Conservation (phyloP, 1,140 invertebrate species). For the Medauroidea extradentata region DNA sequence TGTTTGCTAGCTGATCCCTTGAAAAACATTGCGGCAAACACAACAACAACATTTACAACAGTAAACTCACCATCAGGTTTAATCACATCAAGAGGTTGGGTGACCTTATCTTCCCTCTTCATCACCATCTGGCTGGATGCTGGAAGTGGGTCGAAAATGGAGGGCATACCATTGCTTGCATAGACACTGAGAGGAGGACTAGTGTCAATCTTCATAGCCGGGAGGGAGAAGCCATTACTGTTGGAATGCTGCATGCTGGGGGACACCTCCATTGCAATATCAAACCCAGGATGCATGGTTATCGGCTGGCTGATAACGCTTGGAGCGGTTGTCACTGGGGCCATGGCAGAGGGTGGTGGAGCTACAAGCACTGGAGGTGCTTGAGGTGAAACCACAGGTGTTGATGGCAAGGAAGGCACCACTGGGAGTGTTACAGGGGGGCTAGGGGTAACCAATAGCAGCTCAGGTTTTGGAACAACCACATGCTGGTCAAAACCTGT, state of each 20-base stretch:
- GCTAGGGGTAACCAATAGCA: too few species aligned
- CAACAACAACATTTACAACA: too few species aligned
- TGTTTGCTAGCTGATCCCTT: too few species aligned
- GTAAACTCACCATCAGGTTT: background rate
- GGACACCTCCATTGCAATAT: background rate
- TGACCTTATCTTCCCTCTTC: background rate
- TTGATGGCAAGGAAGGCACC: background rate
- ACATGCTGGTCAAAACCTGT: too few species aligned
- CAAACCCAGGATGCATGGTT: slow-evolving; percentile 30
- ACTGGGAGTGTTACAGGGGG: slow-evolving; percentile 19
- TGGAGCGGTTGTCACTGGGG: slow-evolving; percentile 35
- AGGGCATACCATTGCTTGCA: slow-evolving; percentile 32
- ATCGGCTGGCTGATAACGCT: slow-evolving; percentile 41
- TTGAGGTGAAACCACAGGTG: background rate
- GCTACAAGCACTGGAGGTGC: background rate
- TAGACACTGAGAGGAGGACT: background rate
- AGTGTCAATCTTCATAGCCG: background rate
- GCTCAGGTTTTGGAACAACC: too few species aligned
- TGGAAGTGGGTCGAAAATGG: slow-evolving; percentile 60
- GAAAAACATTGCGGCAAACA: too few species aligned
- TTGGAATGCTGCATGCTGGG: slow-evolving; percentile 25
- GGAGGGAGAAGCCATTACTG: background rate
- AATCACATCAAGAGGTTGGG: background rate
- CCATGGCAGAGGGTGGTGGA: slow-evolving; percentile 4
- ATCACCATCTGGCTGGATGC: slow-evolving; percentile 28